These are phyloP conservation scores for Triops longicaudatus DNA, from an alignment of 1,140 invertebrate species.

Conservation along the genomic window DNA sequence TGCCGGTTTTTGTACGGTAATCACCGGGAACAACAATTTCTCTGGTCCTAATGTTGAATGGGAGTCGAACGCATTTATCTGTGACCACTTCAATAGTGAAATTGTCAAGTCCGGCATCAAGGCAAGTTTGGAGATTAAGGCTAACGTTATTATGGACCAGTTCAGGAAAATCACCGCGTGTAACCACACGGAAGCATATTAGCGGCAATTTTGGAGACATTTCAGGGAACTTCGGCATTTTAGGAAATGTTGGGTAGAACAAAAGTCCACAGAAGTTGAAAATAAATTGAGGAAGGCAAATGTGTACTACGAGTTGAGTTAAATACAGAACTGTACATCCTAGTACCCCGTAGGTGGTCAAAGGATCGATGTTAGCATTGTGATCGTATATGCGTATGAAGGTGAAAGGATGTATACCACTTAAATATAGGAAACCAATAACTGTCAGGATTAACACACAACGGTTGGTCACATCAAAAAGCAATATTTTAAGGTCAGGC, in stretches of 20 bases:
- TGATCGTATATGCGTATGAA: background rate
- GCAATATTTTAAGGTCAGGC: too few relatives aligned
- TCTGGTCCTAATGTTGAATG: conserved; percentile 58
- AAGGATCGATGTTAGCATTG: conserved; percentile 61
- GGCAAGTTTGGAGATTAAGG: conserved; percentile 81
- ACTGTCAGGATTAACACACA: too few relatives aligned
- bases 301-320: conserved; percentile 68
- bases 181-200: conserved; percentile 90
- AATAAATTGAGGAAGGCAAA: conserved; percentile 79
- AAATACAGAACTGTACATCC: conserved; percentile 65
- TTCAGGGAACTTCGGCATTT: conserved; percentile 64
- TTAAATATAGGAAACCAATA: too few relatives aligned
- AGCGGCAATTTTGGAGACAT: conserved; percentile 82
- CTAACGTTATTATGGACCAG: conserved; percentile 81
- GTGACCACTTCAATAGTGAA: conserved; percentile 96
- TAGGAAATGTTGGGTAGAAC: conserved; percentile 89
- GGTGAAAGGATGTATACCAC: too few relatives aligned
- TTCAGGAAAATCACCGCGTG: conserved; percentile 87
- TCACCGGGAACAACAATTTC: conserved; percentile 78
- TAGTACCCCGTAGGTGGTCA: conserved; percentile 64
- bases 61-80: conserved; percentile 66
- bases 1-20: conserved; percentile 80
- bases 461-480: too few relatives aligned
- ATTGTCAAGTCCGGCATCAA: conserved; percentile 84
- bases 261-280: conserved; percentile 86